Base-by-base conservation (phyloP, 1,140 invertebrate genomes). In the Reticulitermes speratus region DNA sequence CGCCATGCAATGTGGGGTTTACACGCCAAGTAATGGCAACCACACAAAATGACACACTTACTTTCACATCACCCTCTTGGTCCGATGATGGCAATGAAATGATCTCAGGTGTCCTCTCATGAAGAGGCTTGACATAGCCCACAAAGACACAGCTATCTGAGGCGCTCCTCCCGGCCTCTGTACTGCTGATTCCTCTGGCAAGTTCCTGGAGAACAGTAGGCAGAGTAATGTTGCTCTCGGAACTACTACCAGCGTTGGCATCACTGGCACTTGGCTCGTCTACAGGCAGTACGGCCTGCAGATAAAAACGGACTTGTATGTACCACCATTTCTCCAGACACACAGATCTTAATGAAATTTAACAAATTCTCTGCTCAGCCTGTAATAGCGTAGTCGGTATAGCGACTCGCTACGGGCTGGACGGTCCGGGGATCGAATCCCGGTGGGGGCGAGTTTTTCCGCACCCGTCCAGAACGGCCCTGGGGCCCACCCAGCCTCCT, bases 81-180 rank as follows among this genome's bases (percentile, higher is more conserved):
- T 45, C 44, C 55, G 75, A 69, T 8, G 85, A 86, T 9, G 25
- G 19, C 38, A 91, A 88, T 12, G 93, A 90, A 65, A 94, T 92
- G 0, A 92, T 89, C 89, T 92, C 91, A 19, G 93, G 93, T 44
- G 93, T 93, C 86, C 93, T 90, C 87, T 93, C 91, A 84, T 91
- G 90, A 86, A 91, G 91, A 21, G 92, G 92, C 88, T 93, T 93
- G 6, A 93, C 91, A 87, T 91, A 91, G n/a, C 90, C 90, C 55
- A 93, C 89, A 82, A 93, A 89, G 25, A 89, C 87, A 45, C 87
- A 87, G 82, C 87, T 88, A 82, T 87, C 88, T 44, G 88, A 86
- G 52, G 82, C 52, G 38, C 25, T 89, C 89, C 1, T 90, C 89
- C 45, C 85, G 14, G 2, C 89, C 89, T 84, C 89, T 88, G 32